Evolutionary conservation across 2,113 vertebrate species (phyloP).

Genomic region (Azemiops feae): DNA sequence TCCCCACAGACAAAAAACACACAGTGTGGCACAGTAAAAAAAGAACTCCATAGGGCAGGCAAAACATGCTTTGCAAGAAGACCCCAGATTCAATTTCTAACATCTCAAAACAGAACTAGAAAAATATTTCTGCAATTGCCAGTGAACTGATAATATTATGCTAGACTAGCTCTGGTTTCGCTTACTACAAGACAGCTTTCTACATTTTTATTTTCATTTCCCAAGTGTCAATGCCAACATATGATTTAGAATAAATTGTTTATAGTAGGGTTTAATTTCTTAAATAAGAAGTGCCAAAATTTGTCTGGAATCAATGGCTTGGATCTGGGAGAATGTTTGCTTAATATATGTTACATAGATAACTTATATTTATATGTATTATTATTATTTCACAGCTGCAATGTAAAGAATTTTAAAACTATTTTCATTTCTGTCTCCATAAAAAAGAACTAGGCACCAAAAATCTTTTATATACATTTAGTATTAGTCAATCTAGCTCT

Average conservation of each 20-base stretch:
- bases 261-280: not conserved
- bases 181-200: not conserved
- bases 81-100: not conserved
- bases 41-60: not conserved
- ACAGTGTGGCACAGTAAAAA: not conserved
- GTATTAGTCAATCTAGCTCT: not conserved
- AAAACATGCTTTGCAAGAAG: not conserved
- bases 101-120: not conserved
- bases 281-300: not conserved
- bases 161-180: not conserved
- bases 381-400: not conserved
- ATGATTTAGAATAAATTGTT: not conserved
- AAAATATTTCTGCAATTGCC: not conserved
- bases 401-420: not conserved
- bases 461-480: not conserved
- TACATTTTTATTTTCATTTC: not conserved
- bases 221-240: not conserved
- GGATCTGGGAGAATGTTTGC: not conserved
- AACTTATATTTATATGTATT: not conserved
- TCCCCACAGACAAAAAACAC: not conserved
- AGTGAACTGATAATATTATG: not conserved
- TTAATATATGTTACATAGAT: not conserved
- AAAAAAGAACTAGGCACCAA: not conserved
- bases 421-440: not conserved
- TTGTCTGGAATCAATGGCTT: not conserved